These are phyloP conservation scores for Ophioninae sp. DNA, from an alignment of 2,888 invertebrate genomes.

Conservation along the genomic window DNA sequence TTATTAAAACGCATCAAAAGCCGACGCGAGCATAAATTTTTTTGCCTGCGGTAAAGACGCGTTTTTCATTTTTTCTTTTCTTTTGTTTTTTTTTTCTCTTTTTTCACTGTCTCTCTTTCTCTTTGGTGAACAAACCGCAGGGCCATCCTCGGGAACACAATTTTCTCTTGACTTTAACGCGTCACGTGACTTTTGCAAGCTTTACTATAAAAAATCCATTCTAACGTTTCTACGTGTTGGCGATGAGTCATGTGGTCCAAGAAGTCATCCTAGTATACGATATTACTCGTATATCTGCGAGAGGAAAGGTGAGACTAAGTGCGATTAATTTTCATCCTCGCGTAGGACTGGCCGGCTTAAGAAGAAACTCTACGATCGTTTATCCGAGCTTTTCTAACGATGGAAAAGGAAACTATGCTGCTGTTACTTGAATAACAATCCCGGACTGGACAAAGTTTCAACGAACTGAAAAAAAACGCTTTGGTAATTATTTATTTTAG, in stretches of 20 bases:
- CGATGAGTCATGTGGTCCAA: constrained; percentile 24
- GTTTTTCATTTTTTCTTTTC: not conserved
- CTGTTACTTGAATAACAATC: not conserved
- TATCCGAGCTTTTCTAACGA: not conserved
- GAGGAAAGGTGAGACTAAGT: constrained; percentile 7
- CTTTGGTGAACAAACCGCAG: constrained; percentile 20
- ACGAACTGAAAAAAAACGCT: not conserved
- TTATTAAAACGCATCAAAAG: constrained; percentile 58
- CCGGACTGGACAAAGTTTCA: not conserved
- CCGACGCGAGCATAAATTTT: constrained; percentile 54
- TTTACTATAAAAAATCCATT: constrained; percentile 32
- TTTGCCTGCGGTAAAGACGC: constrained; percentile 5
- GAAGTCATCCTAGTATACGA: not conserved
- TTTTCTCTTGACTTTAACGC: constrained; percentile 37
- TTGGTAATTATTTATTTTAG: not conserved
- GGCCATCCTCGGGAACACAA: constrained; percentile 36
- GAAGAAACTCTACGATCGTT: not conserved
- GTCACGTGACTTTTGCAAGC: constrained; percentile 21
- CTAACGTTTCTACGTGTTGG: not conserved
- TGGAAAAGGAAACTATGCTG: not conserved
- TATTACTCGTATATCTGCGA: constrained; percentile 18
- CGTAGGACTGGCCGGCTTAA: not conserved
- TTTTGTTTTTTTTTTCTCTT: not conserved
- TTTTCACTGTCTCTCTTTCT: constrained; percentile 14
- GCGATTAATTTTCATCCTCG: constrained; percentile 5